phyloP scores from a whole-genome alignment of 2,888 invertebrate genomes.

The Ophraella communa region DNA sequence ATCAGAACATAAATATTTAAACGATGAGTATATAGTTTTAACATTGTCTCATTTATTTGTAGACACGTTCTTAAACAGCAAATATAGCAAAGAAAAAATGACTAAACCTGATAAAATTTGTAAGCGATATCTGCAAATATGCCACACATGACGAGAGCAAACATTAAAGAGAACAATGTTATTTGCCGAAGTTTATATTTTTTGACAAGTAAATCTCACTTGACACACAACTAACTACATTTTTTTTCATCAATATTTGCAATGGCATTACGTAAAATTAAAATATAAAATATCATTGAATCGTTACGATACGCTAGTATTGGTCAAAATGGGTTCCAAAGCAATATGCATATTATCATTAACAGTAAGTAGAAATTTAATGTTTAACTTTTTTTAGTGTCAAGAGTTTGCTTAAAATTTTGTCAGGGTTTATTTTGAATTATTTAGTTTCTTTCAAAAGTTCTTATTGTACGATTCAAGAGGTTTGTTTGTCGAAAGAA shows the following conservation, averaged over 20 bases:
- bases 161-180: background rate
- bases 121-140: background rate
- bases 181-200: background rate
- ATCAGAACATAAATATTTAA: conserved; percentile 1
- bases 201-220: conserved; percentile 1
- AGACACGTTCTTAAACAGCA: too few species aligned
- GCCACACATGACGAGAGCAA: background rate
- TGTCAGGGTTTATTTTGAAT: too few species aligned
- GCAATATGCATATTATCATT: background rate
- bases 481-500: too few species aligned
- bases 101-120: too few species aligned
- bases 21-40: too few species aligned
- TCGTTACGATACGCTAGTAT: background rate
- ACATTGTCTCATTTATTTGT: too few species aligned
- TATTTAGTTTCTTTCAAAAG: too few species aligned
- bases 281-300: background rate
- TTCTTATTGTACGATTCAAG: too few species aligned
- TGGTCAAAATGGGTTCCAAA: conserved; percentile 13
- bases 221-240: background rate
- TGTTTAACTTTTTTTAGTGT: background rate
- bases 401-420: too few species aligned
- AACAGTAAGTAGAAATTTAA: conserved; percentile 8
- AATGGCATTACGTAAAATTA: background rate
- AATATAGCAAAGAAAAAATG: too few species aligned
- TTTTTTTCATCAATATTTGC: background rate